These are phyloP conservation scores for Fregata magnificens DNA, from an alignment of 2,113 vertebrate species.

Conservation along the genomic window DNA sequence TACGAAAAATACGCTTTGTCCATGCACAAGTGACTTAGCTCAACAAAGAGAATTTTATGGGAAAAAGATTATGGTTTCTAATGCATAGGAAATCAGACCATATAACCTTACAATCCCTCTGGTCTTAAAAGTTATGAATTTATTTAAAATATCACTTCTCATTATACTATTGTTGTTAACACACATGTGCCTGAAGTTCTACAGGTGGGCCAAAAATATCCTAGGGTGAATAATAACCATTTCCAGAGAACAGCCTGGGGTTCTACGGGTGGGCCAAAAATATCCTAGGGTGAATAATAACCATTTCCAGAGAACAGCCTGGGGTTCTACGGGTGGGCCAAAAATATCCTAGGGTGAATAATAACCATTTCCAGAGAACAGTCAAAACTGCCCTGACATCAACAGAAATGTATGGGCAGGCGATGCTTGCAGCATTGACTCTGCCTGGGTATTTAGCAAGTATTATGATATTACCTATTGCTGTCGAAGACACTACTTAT, in stretches of 20 bases:
- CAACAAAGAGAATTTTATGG: background rate
- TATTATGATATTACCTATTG: background rate
- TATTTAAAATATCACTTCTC: background rate
- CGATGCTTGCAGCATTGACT: background rate
- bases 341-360: background rate
- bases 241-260: too few species aligned
- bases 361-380: background rate
- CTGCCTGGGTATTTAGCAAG: background rate
- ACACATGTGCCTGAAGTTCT: background rate
- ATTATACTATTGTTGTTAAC: background rate
- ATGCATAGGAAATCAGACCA: background rate
- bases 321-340: background rate
- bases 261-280: background rate
- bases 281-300: too few species aligned
- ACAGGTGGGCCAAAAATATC: background rate
- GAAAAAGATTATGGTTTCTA: background rate
- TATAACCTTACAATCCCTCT: background rate
- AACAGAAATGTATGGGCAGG: background rate
- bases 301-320: too few species aligned
- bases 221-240: too few species aligned
- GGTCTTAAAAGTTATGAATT: background rate
- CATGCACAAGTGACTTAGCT: background rate
- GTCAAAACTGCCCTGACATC: background rate
- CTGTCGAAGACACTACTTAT: rapidly evolving
- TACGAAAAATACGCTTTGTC: background rate